phyloP scores from a whole-genome alignment of 92 coral and sea anemone species.

The Isaurus tuberculatus region DNA sequence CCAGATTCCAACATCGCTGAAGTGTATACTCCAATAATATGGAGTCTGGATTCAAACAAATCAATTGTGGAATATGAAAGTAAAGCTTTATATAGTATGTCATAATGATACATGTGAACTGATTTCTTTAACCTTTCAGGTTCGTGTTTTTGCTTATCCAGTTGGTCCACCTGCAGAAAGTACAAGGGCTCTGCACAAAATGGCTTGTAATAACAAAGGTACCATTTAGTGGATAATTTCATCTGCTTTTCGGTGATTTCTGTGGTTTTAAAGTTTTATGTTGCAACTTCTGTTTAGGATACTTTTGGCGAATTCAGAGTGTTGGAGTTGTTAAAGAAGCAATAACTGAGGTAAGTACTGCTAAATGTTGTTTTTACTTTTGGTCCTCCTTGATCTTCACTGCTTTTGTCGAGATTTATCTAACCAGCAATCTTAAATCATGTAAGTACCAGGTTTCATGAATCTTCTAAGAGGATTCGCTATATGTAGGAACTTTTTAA shows the following conservation, averaged over 20 bases:
- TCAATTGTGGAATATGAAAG: too few species aligned
- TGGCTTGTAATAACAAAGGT: conserved; percentile 98
- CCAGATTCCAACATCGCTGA: too few species aligned
- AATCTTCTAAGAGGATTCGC: too few species aligned
- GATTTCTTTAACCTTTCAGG: conserved; percentile 48
- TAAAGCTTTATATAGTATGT: too few species aligned
- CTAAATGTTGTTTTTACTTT: too few species aligned
- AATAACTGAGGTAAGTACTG: conserved; percentile 83
- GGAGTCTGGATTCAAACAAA: too few species aligned
- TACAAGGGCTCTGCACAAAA: conserved; percentile 72
- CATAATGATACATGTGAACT: not conserved
- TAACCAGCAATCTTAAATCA: too few species aligned
- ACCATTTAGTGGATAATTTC: not conserved
- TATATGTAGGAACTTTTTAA: too few species aligned
- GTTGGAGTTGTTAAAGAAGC: conserved; percentile 94
- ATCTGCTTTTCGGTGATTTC: not conserved
- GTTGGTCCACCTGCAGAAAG: conserved; percentile 97
- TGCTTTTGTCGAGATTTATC: too few species aligned
- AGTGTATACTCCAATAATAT: too few species aligned
- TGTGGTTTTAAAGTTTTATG: not conserved
- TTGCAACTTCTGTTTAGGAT: conserved; percentile 55
- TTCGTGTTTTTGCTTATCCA: conserved; percentile 92
- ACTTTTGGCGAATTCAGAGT: conserved; percentile 83
- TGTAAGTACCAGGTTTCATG: too few species aligned
- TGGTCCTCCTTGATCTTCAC: too few species aligned